Evolutionary conservation across 1,140 invertebrate genomes (phyloP), one percentile per base, ranked within the genome.

Genomic region (Epicauta chinensis): DNA sequence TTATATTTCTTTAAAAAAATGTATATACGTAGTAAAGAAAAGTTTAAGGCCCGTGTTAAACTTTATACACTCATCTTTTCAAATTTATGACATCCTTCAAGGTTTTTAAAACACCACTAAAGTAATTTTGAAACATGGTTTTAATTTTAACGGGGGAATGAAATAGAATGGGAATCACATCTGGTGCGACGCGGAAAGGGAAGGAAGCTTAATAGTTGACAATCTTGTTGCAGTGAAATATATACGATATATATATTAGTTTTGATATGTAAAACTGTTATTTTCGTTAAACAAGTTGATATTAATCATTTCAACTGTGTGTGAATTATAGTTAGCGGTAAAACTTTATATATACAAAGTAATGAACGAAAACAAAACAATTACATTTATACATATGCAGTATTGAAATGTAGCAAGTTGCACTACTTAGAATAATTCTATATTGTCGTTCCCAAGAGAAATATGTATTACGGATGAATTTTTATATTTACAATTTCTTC

Each of bases 91-190:
- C 58, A 60, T 62, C 56, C 60, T 63, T 49, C 55, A 59, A 64
- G 58, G 56, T 63, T 60, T 63, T 62, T 60, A 63, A 61, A 66
- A 66, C 62, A 64, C 60, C 60, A 60, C 61, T 62, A 59, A 64
- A 60, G 63, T 66, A 65, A 66, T 66, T 65, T 66, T 63, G 61
- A 67, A 62, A 63, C 62, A 67, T 65, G 58, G 65, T 64, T 61
- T 63, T 65, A 65, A 65, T 67, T 65, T 64, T 64, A 64, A 62
- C 46, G 46, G 46, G 46, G 46, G 46, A 16, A 49, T 49, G 46
- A 49, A 49, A 40, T 49, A 49, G 46, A 49, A 49, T 49, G 46
- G 30, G 46, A 49, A 38, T 49, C 46, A 49, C 46, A 49, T 49
- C 46, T 49, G 46, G 36, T 49, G 23, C 29, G 37, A 49, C 17